Evolutionary conservation across 2,797 vertebrate genomes (phyloP), one percentile per base, ranked within the genome.

Genomic region (Hyperoplus immaculatus): DNA sequence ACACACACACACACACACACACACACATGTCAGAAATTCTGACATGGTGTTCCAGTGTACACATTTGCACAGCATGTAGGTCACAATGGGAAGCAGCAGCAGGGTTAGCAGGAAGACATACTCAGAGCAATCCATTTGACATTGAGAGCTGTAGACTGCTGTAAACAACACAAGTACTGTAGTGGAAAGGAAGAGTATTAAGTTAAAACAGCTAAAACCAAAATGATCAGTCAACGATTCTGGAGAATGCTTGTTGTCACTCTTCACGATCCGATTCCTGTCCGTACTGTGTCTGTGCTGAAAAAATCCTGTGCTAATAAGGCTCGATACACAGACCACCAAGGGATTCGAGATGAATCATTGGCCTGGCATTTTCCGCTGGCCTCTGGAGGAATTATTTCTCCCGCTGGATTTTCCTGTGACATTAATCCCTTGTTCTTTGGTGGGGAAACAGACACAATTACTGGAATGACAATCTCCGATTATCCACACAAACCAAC

Each of bases 341-440:
- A 11, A 69, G 73, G 78, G 74, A 85, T 87, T 79, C 83, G 38
- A 72, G 39, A 75, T 82, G 68, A 87, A 69, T 84, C 74, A 78
- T 36, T 72, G 68, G 72, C 70, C 66, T 71, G 71, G 46, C 75
- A 57, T 87, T 82, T 86, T 61, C 75, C 63, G 65, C 72, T 70
- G 70, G 56, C 55, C 56, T 69, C 39, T 72, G 58, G 45, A 60
- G 47, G 51, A 18, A 72, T 66, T 72, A 72, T 64, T 76, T 85
- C 54, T 80, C 72, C 51, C 64, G 7, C 8, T 18, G 80, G 77
- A 81, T 81, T 78, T 87, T 73, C 42, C 68, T 80, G 18, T 82
- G 14, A 89, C 60, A 76, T 70, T 72, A 86, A 86, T 84, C 45
- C 46, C 72, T 73, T 80, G 67, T 82, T 85, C 71, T 67, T 56